Evolutionary conservation across 2,113 vertebrate species (phyloP).

Genomic region (Phrynosoma platyrhinos): DNA sequence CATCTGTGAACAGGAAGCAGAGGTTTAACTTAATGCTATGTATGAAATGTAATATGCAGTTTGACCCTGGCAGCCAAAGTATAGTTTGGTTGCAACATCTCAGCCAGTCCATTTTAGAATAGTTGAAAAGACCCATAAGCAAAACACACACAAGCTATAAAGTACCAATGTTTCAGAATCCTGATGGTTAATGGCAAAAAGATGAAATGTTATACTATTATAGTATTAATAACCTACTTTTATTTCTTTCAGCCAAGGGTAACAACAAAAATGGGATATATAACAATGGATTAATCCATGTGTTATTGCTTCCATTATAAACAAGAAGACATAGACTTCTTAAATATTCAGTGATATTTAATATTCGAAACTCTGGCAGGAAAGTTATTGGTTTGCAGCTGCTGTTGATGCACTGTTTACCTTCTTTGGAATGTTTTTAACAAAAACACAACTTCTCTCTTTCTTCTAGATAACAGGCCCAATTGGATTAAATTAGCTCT

Average conservation of each 20-base stretch:
- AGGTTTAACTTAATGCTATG: too few species aligned
- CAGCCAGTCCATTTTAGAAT: too few species aligned
- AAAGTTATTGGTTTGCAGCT: not conserved
- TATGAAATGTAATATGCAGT: too few species aligned
- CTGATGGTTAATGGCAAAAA: not conserved
- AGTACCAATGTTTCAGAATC: not conserved
- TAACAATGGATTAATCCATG: not conserved
- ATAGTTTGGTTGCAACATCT: too few species aligned
- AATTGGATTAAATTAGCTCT: conserved; percentile 59
- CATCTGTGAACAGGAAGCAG: too few species aligned
- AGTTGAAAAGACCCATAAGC: not conserved
- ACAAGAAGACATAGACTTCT: not conserved
- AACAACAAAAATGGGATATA: not conserved
- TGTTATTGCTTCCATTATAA: not conserved
- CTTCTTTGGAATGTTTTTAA: conserved; percentile 2
- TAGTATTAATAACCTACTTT: not conserved
- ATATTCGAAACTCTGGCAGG: not conserved
- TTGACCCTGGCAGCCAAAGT: too few species aligned
- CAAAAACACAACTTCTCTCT: conserved; percentile 20
- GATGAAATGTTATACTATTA: not conserved
- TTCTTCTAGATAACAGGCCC: conserved; percentile 19
- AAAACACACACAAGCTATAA: not conserved
- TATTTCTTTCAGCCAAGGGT: not conserved
- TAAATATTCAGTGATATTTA: not conserved
- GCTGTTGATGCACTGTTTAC: not conserved